Conservation (phyloP, 2,113 vertebrate genomes). For the Podocnemis expansa region DNA sequence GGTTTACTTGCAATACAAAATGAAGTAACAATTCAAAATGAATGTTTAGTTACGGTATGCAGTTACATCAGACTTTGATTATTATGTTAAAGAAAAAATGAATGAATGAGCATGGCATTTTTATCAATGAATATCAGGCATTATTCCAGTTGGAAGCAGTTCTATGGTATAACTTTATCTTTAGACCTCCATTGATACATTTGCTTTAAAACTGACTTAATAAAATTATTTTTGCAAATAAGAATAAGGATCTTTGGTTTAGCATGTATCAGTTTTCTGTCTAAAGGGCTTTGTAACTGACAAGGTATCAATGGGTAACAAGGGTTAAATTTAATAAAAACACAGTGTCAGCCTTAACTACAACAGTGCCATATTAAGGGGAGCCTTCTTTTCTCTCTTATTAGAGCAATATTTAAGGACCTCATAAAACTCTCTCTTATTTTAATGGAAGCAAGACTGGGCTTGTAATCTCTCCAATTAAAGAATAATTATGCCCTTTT, state of each 20-base stretch:
- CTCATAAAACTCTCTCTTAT: neutral
- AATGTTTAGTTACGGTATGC: too few relatives aligned
- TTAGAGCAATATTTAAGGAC: neutral
- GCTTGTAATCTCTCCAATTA: neutral
- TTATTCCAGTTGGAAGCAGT: too few relatives aligned
- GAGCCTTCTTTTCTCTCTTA: neutral
- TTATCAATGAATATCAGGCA: too few relatives aligned
- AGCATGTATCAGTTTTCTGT: neutral
- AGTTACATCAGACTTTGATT: too few relatives aligned
- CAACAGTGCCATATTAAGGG: too few relatives aligned
- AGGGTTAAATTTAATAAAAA: neutral
- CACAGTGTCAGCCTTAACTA: neutral
- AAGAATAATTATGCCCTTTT: neutral
- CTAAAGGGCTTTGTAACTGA: neutral
- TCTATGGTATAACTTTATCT: too few relatives aligned
- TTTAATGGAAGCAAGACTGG: neutral
- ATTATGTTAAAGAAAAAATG: too few relatives aligned
- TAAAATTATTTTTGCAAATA: neutral
- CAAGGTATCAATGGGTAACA: neutral
- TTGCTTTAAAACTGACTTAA: neutral
- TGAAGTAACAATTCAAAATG: too few relatives aligned
- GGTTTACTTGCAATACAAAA: too few relatives aligned
- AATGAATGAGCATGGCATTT: too few relatives aligned
- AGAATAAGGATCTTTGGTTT: constrained; percentile 24
- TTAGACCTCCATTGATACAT: neutral